These are phyloP conservation scores for Meleagris gallopavo DNA, from an alignment of 2,113 vertebrate genomes.

Conservation along the genomic window DNA sequence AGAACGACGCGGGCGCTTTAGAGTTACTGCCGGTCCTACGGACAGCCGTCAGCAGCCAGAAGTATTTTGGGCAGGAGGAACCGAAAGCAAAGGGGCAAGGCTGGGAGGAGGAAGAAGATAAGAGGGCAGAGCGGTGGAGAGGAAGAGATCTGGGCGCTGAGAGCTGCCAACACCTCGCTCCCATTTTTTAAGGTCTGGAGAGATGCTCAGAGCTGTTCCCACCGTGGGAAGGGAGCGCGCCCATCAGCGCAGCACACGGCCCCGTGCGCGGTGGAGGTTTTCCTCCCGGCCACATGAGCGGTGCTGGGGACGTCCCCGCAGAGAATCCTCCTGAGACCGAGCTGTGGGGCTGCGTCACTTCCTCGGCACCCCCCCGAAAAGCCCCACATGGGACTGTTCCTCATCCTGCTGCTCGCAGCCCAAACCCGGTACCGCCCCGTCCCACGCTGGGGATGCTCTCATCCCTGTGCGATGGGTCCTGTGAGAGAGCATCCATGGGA, in stretches of 20 bases:
- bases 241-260: fast-evolving
- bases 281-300: background rate
- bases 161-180: background rate
- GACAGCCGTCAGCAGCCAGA: background rate
- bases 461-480: background rate
- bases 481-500: background rate
- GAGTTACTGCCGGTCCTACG: background rate
- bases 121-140: background rate
- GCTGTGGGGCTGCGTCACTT: background rate
- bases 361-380: background rate
- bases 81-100: slow-evolving; percentile 6
- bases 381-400: background rate
- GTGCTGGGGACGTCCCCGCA: background rate
- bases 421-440: background rate
- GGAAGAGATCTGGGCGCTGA: background rate
- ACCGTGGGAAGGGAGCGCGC: background rate
- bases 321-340: background rate
- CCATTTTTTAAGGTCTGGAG: background rate
- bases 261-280: fast-evolving
- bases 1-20: fast-evolving
- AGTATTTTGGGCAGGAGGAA: slow-evolving; percentile 57
- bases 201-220: background rate
- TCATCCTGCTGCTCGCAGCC: background rate
- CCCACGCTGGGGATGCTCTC: background rate
- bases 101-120: slow-evolving; percentile 60